Percentiles rank a stretch among this genome's conserved stretches.
Conservation (phyloP, 2,113 vertebrate genomes). For the Lethenteron reissneri region DNA sequence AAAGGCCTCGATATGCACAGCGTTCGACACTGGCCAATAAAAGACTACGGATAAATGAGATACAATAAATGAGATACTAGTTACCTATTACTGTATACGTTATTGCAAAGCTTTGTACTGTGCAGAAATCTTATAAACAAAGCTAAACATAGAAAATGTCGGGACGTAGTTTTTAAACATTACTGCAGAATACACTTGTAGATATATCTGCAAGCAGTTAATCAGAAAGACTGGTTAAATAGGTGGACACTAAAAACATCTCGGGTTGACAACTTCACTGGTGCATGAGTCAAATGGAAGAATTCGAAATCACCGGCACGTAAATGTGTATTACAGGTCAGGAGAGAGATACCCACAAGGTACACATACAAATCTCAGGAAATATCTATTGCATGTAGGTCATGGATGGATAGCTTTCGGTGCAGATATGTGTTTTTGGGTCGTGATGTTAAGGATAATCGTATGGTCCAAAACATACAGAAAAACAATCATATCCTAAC, state of each 20-base stretch:
- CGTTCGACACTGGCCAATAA: constrained; percentile 1
- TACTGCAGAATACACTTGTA: constrained; percentile 4
- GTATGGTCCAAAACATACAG: neutral
- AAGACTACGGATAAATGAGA: neutral
- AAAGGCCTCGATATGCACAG: constrained; percentile 4
- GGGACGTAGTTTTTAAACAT: neutral
- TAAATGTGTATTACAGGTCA: too few species aligned
- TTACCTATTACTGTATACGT: neutral
- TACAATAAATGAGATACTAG: neutral
- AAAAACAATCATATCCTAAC: constrained; percentile 1
- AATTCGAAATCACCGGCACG: too few species aligned
- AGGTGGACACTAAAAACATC: neutral
- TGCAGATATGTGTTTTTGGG: too few species aligned
- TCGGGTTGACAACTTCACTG: too few species aligned
- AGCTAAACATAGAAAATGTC: neutral
- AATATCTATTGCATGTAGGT: too few species aligned
- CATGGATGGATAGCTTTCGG: too few species aligned
- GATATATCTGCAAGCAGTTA: neutral
- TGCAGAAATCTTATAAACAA: constrained; percentile 1
- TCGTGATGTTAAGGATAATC: too few species aligned
- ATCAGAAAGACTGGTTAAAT: constrained; percentile 6
- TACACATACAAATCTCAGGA: too few species aligned
- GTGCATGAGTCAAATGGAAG: too few species aligned
- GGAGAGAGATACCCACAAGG: too few species aligned
- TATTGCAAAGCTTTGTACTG: constrained; percentile 1